Base-by-base conservation (phyloP, 1,140 invertebrate genomes). In the Drosophila bipectinata region DNA sequence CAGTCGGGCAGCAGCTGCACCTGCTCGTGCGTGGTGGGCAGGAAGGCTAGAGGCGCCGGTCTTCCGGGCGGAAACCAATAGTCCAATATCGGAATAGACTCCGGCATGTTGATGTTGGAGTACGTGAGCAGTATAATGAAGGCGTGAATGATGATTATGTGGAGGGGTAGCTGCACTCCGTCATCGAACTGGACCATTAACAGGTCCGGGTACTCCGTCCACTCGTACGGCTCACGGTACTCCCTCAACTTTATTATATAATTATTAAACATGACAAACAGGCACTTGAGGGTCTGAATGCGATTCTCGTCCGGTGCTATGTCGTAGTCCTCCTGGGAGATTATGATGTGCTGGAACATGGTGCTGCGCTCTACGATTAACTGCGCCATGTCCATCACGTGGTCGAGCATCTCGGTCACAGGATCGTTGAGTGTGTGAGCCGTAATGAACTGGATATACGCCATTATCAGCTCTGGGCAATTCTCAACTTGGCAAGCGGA, bases 281-380 rank as follows among this genome's bases (percentile, higher is more conserved):
- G 39, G 53, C 89, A 92, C 62, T 90, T 95, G 24, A 98, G 93
- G 1, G 96, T 94, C 72, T 96, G 94, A 10, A 98, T 93, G 0
- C 96, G 95, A 49, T 93, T 93, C 57, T 93, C 92, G 69, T 94
- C 91, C 77, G 94, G 92, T 0, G 84, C 64, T 63, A 90, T 92
- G 55, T 92, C 92, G 71, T 93, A 92, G 7, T 94, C 93, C 1
- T 97, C 81, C 44, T 74, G 78, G 0, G 79, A 80, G 4, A 92
- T 97, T 15, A 98, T 92, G 58, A 99, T 96, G 53, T 96, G 95
- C 32, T 95, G 94, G 47, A 98, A 95, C 63, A 99, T 96, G 5
- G 96, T 97, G 68, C 95, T 96, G n/a, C 98, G 93, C 92, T 99
- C 98, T 14, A 99, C 98, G 52, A 99, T 96, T 47, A 99, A 92